phyloP scores from a whole-genome alignment of 2,797 vertebrate genomes.

The Pseudochaenichthys georgianus region DNA sequence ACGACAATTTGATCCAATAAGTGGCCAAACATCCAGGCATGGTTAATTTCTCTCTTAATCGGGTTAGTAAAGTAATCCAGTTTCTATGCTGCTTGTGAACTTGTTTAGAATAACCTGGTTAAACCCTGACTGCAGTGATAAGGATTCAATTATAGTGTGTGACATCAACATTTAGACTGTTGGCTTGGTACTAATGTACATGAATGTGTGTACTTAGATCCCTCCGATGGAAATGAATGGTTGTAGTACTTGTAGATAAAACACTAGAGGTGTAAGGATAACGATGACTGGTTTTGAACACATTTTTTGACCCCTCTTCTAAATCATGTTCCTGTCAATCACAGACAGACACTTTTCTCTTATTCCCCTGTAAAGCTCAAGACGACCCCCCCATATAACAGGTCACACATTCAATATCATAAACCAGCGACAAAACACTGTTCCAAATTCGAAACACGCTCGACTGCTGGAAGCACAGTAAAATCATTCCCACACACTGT shows the following conservation, averaged over 20 bases:
- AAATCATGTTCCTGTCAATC: conserved; percentile 11
- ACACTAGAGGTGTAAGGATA: conserved; percentile 7
- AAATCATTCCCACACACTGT: conserved; percentile 48
- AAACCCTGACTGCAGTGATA: conserved; percentile 15
- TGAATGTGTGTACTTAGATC: conserved; percentile 9
- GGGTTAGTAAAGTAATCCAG: conserved; percentile 35
- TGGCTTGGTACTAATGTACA: background rate
- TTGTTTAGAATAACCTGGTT: conserved; percentile 43
- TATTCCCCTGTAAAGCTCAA: conserved; percentile 27
- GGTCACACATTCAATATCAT: conserved; percentile 58
- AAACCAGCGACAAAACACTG: conserved; percentile 48
- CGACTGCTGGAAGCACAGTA: conserved; percentile 32
- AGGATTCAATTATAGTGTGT: conserved; percentile 26
- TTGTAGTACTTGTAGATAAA: background rate
- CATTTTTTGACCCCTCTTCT: conserved; percentile 24
- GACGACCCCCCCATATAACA: conserved; percentile 35
- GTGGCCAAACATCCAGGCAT: conserved; percentile 16
- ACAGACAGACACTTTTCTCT: background rate
- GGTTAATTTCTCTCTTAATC: conserved; percentile 42
- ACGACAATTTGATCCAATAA: conserved; percentile 49
- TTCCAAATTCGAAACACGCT: conserved; percentile 38
- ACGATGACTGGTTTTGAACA: conserved; percentile 12
- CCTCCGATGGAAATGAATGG: conserved; percentile 15
- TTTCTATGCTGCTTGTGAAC: conserved; percentile 29
- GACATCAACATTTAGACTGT: conserved; percentile 4